Evolutionary conservation across 2,113 vertebrate species (phyloP).

Genomic region (Mormoops blainvillei): DNA sequence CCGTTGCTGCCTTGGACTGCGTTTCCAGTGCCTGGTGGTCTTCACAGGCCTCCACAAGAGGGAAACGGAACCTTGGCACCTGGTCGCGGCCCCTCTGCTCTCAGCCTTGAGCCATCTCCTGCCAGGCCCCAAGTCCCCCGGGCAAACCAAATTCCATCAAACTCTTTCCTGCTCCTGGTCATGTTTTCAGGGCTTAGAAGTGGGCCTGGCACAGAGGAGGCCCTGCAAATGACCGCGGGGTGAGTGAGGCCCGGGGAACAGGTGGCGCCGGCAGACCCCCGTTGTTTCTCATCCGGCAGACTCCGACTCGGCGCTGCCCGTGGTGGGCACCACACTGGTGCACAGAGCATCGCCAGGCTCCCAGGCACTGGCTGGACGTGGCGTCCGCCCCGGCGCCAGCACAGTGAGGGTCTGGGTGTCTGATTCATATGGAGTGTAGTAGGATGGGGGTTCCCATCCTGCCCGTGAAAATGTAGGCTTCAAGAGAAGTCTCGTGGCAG

Average conservation of each 20-base stretch:
- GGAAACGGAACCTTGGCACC: background rate
- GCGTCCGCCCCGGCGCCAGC: background rate
- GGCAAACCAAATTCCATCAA: background rate
- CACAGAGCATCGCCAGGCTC: background rate
- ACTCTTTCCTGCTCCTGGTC: background rate
- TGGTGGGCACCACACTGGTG: background rate
- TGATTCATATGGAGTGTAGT: too few relatives aligned
- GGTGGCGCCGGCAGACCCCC: rapidly evolving
- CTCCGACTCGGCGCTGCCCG: background rate
- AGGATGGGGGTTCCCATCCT: background rate
- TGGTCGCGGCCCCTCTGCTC: background rate
- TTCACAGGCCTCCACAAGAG: background rate
- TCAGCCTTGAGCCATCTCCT: background rate
- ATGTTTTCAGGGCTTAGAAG: background rate
- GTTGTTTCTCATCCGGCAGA: background rate
- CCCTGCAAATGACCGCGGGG: rapidly evolving
- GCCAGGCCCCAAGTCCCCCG: background rate
- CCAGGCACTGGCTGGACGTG: background rate
- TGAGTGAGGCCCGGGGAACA: background rate
- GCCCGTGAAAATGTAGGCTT: background rate
- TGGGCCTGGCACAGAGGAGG: background rate
- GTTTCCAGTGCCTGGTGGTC: too few relatives aligned
- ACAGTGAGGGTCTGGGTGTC: background rate
- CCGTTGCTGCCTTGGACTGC: background rate
- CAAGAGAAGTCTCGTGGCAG: background rate